Evolutionary conservation across 37 sponge, comb jelly and placozoan genomes (phyloP).

Genomic region (Theonella swinhoei): DNA sequence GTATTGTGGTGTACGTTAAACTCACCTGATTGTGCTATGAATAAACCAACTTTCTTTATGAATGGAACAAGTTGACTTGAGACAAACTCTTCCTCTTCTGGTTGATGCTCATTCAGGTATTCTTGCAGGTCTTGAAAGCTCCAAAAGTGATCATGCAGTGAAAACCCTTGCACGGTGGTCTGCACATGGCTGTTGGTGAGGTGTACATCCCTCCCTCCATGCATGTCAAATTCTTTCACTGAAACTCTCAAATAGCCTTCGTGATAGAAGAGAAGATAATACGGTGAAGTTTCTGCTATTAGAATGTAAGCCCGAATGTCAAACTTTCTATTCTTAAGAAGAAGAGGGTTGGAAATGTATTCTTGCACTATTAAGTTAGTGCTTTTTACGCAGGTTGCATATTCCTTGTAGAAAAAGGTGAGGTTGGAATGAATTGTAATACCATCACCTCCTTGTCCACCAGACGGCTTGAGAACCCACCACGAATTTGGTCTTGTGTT

Average conservation of each 20-base stretch:
- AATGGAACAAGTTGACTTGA: slow-evolving; percentile 45
- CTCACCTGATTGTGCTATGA: slow-evolving; percentile 74
- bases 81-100: slow-evolving; percentile 69
- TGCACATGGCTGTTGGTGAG: slow-evolving; percentile 91
- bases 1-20: neutral
- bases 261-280: slow-evolving; percentile 79
- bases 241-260: slow-evolving; percentile 82
- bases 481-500: neutral
- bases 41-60: slow-evolving; percentile 71
- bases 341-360: slow-evolving; percentile 59
- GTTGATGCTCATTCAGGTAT: slow-evolving; percentile 54
- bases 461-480: slow-evolving; percentile 82
- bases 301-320: slow-evolving; percentile 76
- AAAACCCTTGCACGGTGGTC: slow-evolving; percentile 7
- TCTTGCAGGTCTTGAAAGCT: slow-evolving; percentile 69
- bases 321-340: slow-evolving; percentile 81
- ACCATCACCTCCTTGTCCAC: slow-evolving; percentile 77
- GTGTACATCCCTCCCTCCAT: slow-evolving; percentile 49
- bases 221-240: slow-evolving; percentile 46
- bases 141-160: slow-evolving; percentile 80
- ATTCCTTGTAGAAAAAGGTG: slow-evolving; percentile 20
- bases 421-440: slow-evolving; percentile 56
- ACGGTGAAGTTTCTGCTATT: slow-evolving; percentile 73
- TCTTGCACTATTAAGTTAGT: slow-evolving; percentile 67
- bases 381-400: slow-evolving; percentile 36